Percentiles rank a stretch among this genome's conserved stretches.
phyloP scores from a whole-genome alignment of 1,140 invertebrate genomes.

The Pogonognathellus flavescens region DNA sequence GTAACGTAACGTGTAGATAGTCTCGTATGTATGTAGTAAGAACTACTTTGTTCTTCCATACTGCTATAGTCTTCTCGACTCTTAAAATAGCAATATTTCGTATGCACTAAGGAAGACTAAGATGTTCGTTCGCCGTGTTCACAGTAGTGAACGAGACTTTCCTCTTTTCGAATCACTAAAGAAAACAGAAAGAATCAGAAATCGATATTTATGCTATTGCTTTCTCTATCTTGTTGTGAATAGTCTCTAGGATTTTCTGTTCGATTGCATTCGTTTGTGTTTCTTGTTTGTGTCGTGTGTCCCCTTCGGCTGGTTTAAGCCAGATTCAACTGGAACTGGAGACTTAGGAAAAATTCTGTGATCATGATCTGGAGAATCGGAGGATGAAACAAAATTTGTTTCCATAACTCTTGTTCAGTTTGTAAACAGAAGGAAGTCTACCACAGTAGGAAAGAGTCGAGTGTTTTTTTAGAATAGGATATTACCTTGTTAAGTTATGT shows the following conservation, averaged over 20 bases:
- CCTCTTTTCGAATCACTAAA: slow-evolving; percentile 42
- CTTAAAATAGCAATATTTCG: neutral
- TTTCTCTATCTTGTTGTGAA: slow-evolving; percentile 18
- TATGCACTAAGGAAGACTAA: neutral
- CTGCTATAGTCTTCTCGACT: neutral
- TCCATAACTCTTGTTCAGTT: slow-evolving; percentile 34
- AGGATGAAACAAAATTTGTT: slow-evolving; percentile 44
- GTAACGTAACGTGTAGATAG: slow-evolving; percentile 26
- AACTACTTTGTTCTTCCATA: slow-evolving; percentile 23
- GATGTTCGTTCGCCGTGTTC: neutral
- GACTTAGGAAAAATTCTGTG: neutral
- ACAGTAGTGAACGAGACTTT: slow-evolving; percentile 28
- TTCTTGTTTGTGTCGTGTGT: slow-evolving; percentile 43
- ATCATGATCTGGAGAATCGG: slow-evolving; percentile 8
- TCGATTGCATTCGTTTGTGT: neutral
- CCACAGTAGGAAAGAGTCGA: neutral
- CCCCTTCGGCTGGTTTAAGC: slow-evolving; percentile 21
- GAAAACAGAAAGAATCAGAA: slow-evolving; percentile 55
- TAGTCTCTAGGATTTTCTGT: neutral
- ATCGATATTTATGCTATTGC: slow-evolving; percentile 59
- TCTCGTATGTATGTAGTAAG: neutral
- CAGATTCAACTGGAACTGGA: neutral
- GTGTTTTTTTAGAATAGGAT: slow-evolving; percentile 28
- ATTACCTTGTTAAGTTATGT: slow-evolving; percentile 28
- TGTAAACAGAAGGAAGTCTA: neutral